Base-by-base conservation (phyloP, 2,797 vertebrate genomes). In the Sebastes matsubarae region DNA sequence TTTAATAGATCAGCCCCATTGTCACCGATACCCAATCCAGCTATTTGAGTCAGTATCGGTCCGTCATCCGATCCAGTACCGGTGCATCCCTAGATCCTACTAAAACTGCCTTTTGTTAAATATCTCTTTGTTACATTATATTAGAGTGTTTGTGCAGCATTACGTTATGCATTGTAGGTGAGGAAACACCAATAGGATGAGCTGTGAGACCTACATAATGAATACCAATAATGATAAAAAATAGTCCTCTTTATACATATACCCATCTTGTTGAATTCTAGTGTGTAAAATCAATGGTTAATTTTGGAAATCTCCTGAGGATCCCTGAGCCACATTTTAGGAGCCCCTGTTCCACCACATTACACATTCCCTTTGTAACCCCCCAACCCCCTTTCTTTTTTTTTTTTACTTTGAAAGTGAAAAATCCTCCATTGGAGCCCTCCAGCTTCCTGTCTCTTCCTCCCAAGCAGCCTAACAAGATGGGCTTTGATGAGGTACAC, bases 401-500 rank as follows among this genome's bases (percentile, higher is more conserved):
- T 63, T 76, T 65, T 59, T 73, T 84, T 46, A 66, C 63, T 89
- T 68, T 89, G 5, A 85, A 85, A 99, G 98, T 99, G 22, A 96
- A 96, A 86, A 94, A 95, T 80, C 96, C 97, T 83, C 97, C 97
- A 0, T 57, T 98, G 86, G 97, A 98, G 79, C 96, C 96, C 27
- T 99, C 98, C 11, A 95, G 92, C 78, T 96, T 96, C 89, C 91
- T 99, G 84, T 94, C 96, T 27, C 81, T 95, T 77, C 95, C 96
- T 73, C 93, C 91, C 3, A 99, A 97, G 90, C 91, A 94, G 64
- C 96, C 96, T 22, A 96, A 97, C 95, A 99, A 99, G 96, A 97
- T 99, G 94, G 98, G 97, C 81, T 99, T 99, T 95, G 97, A 99
- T 92, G 98, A 99, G 96, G 98, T 99, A 90, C 29, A 69, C 30